Evolutionary conservation across 2,113 vertebrate species (phyloP).

Genomic region (Eulemur macaco): DNA sequence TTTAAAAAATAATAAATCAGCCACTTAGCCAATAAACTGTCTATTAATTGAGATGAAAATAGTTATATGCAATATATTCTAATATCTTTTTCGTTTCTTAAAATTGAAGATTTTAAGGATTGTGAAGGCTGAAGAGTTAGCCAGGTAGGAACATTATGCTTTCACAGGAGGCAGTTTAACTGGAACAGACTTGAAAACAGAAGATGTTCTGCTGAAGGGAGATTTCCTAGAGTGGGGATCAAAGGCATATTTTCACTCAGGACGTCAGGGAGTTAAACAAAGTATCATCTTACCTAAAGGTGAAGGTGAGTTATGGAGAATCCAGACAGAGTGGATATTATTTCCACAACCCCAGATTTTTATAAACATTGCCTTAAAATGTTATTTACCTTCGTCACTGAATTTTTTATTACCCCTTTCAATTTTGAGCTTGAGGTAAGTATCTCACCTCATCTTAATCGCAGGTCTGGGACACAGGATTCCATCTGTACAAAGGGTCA

Average conservation of each 20-base stretch:
- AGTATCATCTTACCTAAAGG: background rate
- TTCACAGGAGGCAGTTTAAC: background rate
- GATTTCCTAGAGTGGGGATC: background rate
- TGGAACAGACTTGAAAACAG: background rate
- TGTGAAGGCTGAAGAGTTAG: background rate
- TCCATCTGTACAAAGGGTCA: background rate
- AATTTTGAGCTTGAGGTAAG: background rate
- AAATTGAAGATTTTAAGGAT: background rate
- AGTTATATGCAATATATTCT: background rate
- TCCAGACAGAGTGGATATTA: background rate
- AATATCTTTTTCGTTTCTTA: background rate
- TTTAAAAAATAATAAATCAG: background rate
- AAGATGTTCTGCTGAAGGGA: background rate
- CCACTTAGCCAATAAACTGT: background rate
- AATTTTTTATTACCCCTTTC: background rate
- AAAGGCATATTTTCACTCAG: background rate
- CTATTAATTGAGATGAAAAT: conserved; percentile 32
- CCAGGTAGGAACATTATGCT: background rate
- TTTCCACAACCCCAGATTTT: background rate
- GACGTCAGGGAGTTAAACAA: background rate
- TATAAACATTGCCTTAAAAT: background rate
- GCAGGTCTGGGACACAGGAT: background rate
- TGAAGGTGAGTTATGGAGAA: background rate
- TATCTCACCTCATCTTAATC: background rate
- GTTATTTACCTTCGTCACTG: background rate